Evolutionary conservation across 2,797 vertebrate genomes (phyloP).

Genomic region (Morus bassanus): DNA sequence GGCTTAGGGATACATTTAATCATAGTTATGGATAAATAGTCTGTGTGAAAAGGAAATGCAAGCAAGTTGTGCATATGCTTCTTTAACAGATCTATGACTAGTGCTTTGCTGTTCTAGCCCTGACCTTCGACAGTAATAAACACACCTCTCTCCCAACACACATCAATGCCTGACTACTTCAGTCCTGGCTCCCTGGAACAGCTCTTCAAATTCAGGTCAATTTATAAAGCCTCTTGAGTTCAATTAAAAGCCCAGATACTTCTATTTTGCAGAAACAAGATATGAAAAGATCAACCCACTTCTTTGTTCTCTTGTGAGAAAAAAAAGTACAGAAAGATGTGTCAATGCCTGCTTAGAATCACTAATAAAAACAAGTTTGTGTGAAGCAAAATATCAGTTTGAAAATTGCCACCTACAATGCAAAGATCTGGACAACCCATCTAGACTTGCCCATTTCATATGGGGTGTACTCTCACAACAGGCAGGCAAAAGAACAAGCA

Average conservation of each 20-base stretch:
- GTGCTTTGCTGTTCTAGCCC: not conserved
- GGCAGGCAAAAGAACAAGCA: not conserved
- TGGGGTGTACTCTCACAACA: not conserved
- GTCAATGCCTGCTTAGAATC: slow-evolving; percentile 29
- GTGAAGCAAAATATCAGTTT: not conserved
- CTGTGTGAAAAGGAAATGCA: not conserved
- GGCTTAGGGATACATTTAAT: not conserved
- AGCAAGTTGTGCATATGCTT: not conserved
- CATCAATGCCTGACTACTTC: slow-evolving; percentile 54
- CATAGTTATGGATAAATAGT: not conserved
- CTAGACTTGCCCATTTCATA: not conserved
- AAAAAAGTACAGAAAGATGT: not conserved
- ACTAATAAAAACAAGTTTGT: not conserved
- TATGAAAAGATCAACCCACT: not conserved
- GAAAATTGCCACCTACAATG: not conserved
- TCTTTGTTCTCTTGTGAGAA: slow-evolving; percentile 28
- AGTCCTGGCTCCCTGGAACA: slow-evolving; percentile 20
- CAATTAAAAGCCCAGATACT: slow-evolving; percentile 58
- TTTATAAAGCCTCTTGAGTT: slow-evolving; percentile 60
- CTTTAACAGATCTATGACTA: not conserved
- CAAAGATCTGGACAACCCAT: not conserved
- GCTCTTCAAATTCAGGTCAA: slow-evolving; percentile 37
- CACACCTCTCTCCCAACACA: not conserved
- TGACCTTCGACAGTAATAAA: not conserved
- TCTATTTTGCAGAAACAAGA: slow-evolving; percentile 32